Base-by-base conservation (phyloP, 1,140 invertebrate genomes). In the Trachelipus rathkii region DNA sequence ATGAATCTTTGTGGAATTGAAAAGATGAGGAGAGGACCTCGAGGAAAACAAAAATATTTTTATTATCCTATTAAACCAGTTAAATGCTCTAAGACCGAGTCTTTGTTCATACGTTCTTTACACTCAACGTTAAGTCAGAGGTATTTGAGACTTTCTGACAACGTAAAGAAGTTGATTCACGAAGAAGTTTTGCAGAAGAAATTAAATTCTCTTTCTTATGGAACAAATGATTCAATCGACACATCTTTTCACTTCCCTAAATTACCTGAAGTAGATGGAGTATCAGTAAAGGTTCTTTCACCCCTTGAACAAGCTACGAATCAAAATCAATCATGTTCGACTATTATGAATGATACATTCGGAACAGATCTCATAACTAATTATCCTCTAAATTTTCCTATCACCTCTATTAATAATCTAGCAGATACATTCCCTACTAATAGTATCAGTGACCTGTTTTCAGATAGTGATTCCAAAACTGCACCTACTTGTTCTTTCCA, bases 41-140 rank as follows among this genome's bases (percentile, higher is more conserved):
- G 75, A 71, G 43, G 68, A 33, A 44, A 69, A 43, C 71, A 72
- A 73, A 70, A 50, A 23, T 66, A 77, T 43, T 77, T 53, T 43
- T 67, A 77, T 60, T 69, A 23, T 23, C 75, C 69, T 45, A 13
- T 73, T 0, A 11, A 44, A 23, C 43, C 53, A 10, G 43, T 77
- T 21, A 21, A 43, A 66, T 33, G 76, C 0, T 60, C 45, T 0
- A 44, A n/a, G 33, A 23, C 50, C 70, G 67, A 77, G 70, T 72
- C 70, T 19, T 19, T 60, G 11, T 33, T 33, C 33, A 33, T 33
- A 3, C 33, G 33, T 33, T 33, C 33, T 33, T 60, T 60, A 60
- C 19, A 15, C 11, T 15, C 11, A 8, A 60, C 50, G 1, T 13
- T 15, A 3, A 60, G 19, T 60, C 19, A 13, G 19, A 13, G 19